A percentile compares a stretch with the other conserved stretches of the same genome.
These are phyloP conservation scores for Macrosoma leucophasiata DNA, from an alignment of 2,888 invertebrate genomes.

Conservation along the genomic window DNA sequence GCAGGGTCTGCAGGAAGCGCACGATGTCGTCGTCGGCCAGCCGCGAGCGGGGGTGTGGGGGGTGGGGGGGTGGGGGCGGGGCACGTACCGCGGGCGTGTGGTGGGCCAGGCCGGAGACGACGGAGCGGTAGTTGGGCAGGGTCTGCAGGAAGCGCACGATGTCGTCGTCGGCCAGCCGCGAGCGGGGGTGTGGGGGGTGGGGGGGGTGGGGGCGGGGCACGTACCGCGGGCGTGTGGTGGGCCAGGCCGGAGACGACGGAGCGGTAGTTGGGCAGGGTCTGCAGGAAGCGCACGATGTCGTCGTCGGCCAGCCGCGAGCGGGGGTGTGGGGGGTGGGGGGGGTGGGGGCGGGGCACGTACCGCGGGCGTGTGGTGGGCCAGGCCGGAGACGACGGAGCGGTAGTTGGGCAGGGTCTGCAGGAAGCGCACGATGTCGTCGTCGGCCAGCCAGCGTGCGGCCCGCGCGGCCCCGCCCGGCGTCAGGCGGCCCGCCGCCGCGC, in stretches of 20 bases:
- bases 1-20: slow-evolving; percentile 86
- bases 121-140: slow-evolving; percentile 32
- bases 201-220: background rate
- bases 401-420: slow-evolving; percentile 81
- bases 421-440: slow-evolving; percentile 95
- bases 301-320: too few species aligned
- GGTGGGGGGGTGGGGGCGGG: slow-evolving; percentile 29
- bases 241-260: background rate
- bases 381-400: slow-evolving; percentile 31
- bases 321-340: too few species aligned
- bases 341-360: slow-evolving; percentile 8
- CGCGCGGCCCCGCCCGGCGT: slow-evolving; percentile 33
- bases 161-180: slow-evolving; percentile 33
- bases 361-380: slow-evolving; percentile 13
- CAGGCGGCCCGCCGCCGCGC: slow-evolving; percentile 29
- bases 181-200: slow-evolving; percentile 3
- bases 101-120: slow-evolving; percentile 34
- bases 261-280: too few species aligned
- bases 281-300: too few species aligned
- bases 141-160: slow-evolving; percentile 21
- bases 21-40: slow-evolving; percentile 96
- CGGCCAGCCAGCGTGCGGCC: slow-evolving; percentile 83
- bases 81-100: slow-evolving; percentile 32
- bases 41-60: slow-evolving; percentile 68
- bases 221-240: slow-evolving; percentile 9